Base-by-base conservation (phyloP, 2,888 invertebrate species). In the Eristalinus sepulchralis region DNA sequence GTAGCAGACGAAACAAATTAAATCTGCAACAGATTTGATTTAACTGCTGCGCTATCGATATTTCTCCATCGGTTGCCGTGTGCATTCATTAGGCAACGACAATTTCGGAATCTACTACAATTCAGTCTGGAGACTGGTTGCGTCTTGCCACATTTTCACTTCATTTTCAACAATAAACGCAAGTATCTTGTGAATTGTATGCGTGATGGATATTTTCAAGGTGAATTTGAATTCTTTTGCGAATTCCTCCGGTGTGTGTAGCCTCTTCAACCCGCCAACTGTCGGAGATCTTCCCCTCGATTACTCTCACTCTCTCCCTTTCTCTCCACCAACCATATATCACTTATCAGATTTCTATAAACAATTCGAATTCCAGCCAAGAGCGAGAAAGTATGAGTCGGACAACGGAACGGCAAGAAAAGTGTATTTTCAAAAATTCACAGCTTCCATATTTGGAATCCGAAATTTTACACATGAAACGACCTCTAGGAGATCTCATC, bases 181-280 rank as follows among this genome's bases (percentile, higher is more conserved):
- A 20, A 2, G 31, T 53, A 60, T 33, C 20, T 47, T 8, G 47
- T 8, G 47, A 47, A 47, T 17, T 59, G 57, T 57, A 57, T 57
- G 33, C n/a, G 34, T 47, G 47, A 47, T 47, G 47, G 47, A 17
- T 47, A 17, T 47, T 47, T 78, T 78, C 83, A 83, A 83, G 78
- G 78, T 83, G 67, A 73, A 53, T 63, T 73, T 60, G 36, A 31
- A 62, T 76, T 67, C 76, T 60, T 76, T 76, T 47, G 76, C 67
- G 6, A 67, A 76, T 76, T 76, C 59, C 6, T 67, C 60, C 8
- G 47, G 17, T 17, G 47, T 47, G 17, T 53, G 47, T 22, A 67
- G n/a, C 9, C 39, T 8, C 11, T 10, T 39, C 34, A 34, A 34
- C 70, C 68, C 68, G n/a, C 59, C 13, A 33, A 8, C 60, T n/a